Percentiles rank a stretch among this genome's conserved stretches.
Conservation (phyloP, 2,113 vertebrate species). For the Eidolon helvum region DNA sequence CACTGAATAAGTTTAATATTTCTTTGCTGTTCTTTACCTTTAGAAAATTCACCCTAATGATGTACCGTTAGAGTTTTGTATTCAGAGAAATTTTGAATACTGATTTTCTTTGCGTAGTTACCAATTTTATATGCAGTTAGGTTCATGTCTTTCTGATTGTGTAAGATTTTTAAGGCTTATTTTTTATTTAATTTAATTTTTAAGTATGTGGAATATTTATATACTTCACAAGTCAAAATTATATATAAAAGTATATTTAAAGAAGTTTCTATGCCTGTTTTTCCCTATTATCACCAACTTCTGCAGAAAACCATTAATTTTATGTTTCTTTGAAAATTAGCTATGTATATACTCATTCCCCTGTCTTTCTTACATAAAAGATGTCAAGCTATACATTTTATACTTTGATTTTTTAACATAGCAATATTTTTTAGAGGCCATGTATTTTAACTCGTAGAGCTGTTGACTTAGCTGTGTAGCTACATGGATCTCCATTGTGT, state of each 20-base stretch:
- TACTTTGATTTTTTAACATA: neutral
- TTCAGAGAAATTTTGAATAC: slow-evolving; percentile 13
- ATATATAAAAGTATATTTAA: neutral
- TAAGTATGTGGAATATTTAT: neutral
- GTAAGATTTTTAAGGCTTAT: neutral
- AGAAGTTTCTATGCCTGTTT: neutral
- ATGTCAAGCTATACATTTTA: neutral
- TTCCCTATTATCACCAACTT: neutral
- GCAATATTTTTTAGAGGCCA: neutral
- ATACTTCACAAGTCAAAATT: slow-evolving; percentile 34
- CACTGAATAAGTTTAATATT: neutral
- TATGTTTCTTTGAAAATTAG: slow-evolving; percentile 11
- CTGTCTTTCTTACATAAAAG: neutral
- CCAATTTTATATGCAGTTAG: neutral
- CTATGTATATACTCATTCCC: neutral
- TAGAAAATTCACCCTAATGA: neutral
- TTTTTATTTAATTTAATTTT: neutral
- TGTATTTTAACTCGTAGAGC: neutral
- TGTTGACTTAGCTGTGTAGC: neutral
- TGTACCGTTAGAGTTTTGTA: neutral
- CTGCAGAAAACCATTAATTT: neutral
- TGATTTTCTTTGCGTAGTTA: neutral
- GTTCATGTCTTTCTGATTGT: neutral
- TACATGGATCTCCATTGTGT: neutral
- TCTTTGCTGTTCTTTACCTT: neutral